Base-by-base conservation (phyloP, 2,888 invertebrate species). In the Coleophora flavipennella region DNA sequence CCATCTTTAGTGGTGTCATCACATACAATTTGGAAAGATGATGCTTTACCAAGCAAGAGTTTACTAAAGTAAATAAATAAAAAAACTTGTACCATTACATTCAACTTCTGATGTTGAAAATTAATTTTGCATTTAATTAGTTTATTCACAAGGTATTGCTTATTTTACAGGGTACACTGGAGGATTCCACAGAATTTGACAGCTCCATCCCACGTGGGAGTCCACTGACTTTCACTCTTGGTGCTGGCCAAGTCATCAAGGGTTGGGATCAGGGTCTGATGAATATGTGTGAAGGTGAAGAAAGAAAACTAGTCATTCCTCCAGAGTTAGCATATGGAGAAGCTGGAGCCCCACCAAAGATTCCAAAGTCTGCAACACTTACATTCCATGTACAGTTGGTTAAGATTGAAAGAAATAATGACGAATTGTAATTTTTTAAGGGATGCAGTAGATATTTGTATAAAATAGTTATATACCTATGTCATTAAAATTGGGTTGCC, bases 261-360 rank as follows among this genome's bases (percentile, higher is more conserved):
- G 95, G 95, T 31, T 95, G 95, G 95, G 95, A 96, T 55, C 93
- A 94, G 77, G 95, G 95, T 0, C 83, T 96, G 1, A 80, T 95
- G 44, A 93, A 92, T 36, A 95, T 95, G 94, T 95, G 95, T 76
- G 92, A 91, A 63, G 94, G 94, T 32, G 95, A 96, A 68, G 92
- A 93, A 63, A 86, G 95, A 38, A 94, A 93, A 62, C 78, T 96
- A 31, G 92, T 94, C 3, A 93, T 96, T 56, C 95, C 95, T 10
- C 88, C 95, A 8, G 92, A 95, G 55, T 74, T 96, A 48, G 96
- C 91, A 0, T 96, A 96, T 67, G 96, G 96, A 33, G 88, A 88
- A 40, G 81, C 87, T 38, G 96, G 96, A 8, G 27, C 93, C 2
- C 92, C 93, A 34, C 92, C 92, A 3, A 93, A 92, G 69, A 95